Percentiles rank a stretch among this genome's conserved stretches.
phyloP scores from a whole-genome alignment of 2,888 invertebrate species.

The Drosophila antonietae region DNA sequence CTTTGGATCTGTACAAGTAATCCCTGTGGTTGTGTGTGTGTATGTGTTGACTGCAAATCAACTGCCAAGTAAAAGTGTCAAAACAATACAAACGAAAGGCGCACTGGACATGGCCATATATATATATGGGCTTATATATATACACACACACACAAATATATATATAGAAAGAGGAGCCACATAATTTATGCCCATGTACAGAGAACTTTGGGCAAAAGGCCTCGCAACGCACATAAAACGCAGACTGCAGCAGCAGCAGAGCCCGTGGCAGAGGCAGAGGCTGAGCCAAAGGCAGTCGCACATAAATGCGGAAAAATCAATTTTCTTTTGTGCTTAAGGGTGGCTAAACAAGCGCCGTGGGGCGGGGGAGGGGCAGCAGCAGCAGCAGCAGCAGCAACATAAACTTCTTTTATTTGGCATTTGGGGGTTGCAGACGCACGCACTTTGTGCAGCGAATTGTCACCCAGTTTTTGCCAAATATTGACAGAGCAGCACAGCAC shows the following conservation, averaged over 20 bases:
- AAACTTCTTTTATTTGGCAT: constrained; percentile 16
- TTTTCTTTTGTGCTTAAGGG: constrained; percentile 70
- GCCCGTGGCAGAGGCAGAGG: not conserved
- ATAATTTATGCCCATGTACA: constrained; percentile 73
- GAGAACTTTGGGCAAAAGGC: constrained; percentile 31
- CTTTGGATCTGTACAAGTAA: constrained; percentile 22
- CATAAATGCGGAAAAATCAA: constrained; percentile 74
- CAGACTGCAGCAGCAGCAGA: constrained; percentile 62
- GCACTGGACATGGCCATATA: constrained; percentile 11
- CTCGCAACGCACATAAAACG: constrained; percentile 70
- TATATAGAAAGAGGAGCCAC: constrained; percentile 34
- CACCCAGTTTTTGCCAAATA: constrained; percentile 61
- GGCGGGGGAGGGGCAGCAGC: not conserved
- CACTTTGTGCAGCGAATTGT: constrained; percentile 74
- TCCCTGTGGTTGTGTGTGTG: constrained; percentile 25
- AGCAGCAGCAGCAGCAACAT: not conserved
- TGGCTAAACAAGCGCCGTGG: constrained; percentile 19
- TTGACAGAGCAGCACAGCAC: constrained; percentile 17
- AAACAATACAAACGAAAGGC: constrained; percentile 64
- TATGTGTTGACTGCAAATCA: constrained; percentile 65
- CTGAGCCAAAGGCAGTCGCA: constrained; percentile 19
- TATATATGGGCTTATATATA: constrained; percentile 4
- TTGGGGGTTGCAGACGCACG: constrained; percentile 28
- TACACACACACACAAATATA: not conserved
- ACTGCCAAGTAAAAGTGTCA: constrained; percentile 72